These are phyloP conservation scores for Corvus cornix DNA, from an alignment of 2,113 vertebrate genomes.

Conservation along the genomic window DNA sequence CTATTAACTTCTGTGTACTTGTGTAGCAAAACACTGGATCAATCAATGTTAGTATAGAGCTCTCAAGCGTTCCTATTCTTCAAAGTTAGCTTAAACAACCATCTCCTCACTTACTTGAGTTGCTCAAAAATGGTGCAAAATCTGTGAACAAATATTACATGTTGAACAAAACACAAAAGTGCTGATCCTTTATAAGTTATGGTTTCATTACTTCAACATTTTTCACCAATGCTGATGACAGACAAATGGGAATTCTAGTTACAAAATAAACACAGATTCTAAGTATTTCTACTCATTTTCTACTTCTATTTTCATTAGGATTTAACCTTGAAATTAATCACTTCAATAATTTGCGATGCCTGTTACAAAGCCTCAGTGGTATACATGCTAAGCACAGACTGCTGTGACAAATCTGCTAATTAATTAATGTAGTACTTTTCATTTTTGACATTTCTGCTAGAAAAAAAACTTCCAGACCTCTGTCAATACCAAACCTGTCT, in stretches of 20 bases:
- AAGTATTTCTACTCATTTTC: not conserved
- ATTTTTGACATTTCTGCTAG: not conserved
- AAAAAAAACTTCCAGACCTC: not conserved
- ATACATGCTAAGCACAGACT: not conserved
- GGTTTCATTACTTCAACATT: constrained; percentile 8
- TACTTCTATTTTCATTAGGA: not conserved
- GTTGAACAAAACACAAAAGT: constrained; percentile 72
- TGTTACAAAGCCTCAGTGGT: not conserved
- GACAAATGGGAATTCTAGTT: not conserved
- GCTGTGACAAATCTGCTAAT: not conserved
- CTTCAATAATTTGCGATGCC: not conserved
- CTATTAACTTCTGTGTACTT: not conserved
- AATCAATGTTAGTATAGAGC: constrained; percentile 68
- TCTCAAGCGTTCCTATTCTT: constrained; percentile 53
- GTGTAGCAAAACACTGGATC: constrained; percentile 74
- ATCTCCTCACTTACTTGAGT: constrained; percentile 86
- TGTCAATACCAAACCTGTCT: not conserved
- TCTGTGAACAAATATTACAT: constrained; percentile 89
- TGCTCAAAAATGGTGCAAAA: constrained; percentile 83
- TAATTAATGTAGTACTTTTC: not conserved
- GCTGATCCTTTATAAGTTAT: not conserved
- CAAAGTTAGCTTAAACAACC: constrained; percentile 72
- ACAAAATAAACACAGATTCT: not conserved
- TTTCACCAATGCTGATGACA: not conserved
- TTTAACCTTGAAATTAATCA: not conserved